phyloP scores from a whole-genome alignment of 2,888 invertebrate genomes.

The Andrena dorsata region DNA sequence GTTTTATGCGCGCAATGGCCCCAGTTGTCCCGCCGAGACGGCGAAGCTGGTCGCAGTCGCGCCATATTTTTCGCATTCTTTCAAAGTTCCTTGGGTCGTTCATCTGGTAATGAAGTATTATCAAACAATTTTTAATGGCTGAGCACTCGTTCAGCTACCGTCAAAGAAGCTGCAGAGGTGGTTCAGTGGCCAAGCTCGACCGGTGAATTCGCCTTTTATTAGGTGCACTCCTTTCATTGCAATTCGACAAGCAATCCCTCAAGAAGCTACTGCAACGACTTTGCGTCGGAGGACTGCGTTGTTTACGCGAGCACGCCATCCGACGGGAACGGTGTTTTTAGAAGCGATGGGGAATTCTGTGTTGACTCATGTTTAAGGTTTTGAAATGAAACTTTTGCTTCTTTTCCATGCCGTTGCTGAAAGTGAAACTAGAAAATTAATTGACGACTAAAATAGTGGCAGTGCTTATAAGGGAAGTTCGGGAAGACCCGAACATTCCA shows the following conservation, averaged over 20 bases:
- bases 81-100: neutral
- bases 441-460: no score
- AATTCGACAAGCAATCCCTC: conserved; percentile 37
- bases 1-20: conserved; percentile 21
- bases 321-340: conserved; percentile 9
- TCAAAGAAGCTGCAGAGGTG: neutral
- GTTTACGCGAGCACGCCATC: neutral
- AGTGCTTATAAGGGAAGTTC: no score
- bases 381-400: neutral
- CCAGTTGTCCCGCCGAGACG: neutral
- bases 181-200: neutral
- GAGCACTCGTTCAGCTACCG: neutral
- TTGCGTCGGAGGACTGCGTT: conserved; percentile 56
- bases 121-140: neutral
- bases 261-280: conserved; percentile 54
- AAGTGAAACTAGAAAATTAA: no score
- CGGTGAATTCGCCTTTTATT: conserved; percentile 7
- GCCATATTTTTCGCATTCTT: neutral
- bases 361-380: neutral
- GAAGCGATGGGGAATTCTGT: neutral
- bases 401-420: neutral
- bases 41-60: neutral
- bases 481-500: no score
- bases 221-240: conserved; percentile 9
- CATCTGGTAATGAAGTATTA: neutral